Conservation (phyloP, 2,797 vertebrate genomes). For the Tragelaphus oryx region DNA sequence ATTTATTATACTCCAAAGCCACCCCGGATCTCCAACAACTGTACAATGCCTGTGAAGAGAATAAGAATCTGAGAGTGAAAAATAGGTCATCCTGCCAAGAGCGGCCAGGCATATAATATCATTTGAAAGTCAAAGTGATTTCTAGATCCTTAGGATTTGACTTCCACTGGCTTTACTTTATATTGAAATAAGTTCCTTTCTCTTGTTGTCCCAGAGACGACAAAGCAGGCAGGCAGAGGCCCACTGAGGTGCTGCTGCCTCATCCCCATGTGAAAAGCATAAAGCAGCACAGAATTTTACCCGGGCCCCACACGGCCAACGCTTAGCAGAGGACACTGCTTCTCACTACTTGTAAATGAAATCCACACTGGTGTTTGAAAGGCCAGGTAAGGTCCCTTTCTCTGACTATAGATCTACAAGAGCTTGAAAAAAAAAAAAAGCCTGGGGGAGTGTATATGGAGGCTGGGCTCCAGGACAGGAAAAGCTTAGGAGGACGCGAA, state of each 20-base stretch:
- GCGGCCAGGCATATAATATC: neutral
- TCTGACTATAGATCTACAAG: neutral
- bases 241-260: neutral
- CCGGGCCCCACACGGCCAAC: neutral
- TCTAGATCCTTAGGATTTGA: neutral
- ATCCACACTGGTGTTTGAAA: neutral
- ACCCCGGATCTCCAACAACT: neutral
- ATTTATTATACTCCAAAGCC: neutral
- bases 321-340: neutral
- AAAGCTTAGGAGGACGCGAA: neutral
- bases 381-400: neutral
- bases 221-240: neutral
- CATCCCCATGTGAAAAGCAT: neutral
- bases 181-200: neutral
- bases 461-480: neutral
- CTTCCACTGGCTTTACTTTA: neutral
- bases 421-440: neutral
- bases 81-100: neutral
- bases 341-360: slow-evolving; percentile 22
- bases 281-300: neutral
- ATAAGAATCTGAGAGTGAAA: neutral
- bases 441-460: neutral
- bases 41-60: neutral
- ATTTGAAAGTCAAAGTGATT: slow-evolving; percentile 12
- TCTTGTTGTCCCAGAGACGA: neutral